Conservation (phyloP, 1,140 invertebrate species). For the Metaphire vulgaris region DNA sequence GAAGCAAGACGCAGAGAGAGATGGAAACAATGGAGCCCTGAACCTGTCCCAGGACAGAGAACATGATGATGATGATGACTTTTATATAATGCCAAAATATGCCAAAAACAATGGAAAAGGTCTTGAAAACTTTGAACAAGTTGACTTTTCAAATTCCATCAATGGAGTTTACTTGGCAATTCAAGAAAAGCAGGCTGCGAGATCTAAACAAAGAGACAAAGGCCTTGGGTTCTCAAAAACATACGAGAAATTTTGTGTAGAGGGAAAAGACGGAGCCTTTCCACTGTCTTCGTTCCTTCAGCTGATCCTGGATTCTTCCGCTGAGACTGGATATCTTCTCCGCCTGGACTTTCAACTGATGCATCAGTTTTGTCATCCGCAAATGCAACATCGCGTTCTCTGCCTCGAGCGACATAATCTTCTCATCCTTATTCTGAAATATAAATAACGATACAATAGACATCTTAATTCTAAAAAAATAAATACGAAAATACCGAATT, state of each 20-base stretch:
- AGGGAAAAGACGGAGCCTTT: neutral
- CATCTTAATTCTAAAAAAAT: neutral
- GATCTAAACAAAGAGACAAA: no score
- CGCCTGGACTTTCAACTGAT: constrained; percentile 34
- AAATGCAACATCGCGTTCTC: constrained; percentile 49
- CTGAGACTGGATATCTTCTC: constrained; percentile 32
- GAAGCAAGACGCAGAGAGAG: no score
- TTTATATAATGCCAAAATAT: no score
- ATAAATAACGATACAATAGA: constrained; percentile 1
- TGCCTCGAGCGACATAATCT: constrained; percentile 41
- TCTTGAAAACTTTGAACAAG: no score
- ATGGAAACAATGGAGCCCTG: no score
- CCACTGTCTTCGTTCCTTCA: constrained; percentile 4
- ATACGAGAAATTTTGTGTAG: neutral
- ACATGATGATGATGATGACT: no score
- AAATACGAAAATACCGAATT: neutral
- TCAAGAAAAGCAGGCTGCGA: no score
- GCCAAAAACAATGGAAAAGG: no score
- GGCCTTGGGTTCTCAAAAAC: no score
- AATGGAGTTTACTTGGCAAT: no score
- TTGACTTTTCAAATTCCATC: no score
- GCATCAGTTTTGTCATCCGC: constrained; percentile 41
- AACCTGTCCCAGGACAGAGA: no score
- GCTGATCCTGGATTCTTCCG: constrained; percentile 30
- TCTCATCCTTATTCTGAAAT: constrained; percentile 40